Base-by-base conservation (phyloP, 2,797 vertebrate genomes). In the Eptatretus atami region DNA sequence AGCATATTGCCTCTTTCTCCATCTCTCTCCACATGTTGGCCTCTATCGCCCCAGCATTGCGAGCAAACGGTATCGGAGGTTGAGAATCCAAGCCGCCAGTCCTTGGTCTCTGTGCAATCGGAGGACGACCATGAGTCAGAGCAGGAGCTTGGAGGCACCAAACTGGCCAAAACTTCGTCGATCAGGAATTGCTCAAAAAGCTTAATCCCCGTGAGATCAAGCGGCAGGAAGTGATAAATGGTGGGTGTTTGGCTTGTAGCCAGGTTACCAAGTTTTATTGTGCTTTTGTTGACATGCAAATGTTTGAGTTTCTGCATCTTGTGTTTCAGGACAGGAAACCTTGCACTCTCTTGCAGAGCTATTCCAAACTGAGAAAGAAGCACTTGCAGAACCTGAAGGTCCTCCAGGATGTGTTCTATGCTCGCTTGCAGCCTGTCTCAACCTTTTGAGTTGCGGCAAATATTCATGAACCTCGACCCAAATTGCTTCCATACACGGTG, bases 131-230 rank as follows among this genome's bases (percentile, higher is more conserved):
- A 61, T n/a, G 57, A 61, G 57, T 25, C 57, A 10, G 57, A 61
- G 11, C 31, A 44, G 31, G 57, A 61, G 11, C 57, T 61, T n/a
- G 57, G 57, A 61, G 57, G 24, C 57, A 25, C 83, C 82, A 57
- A 83, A 83, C 77, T 90, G 86, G 86, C 83, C 83, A 84, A 74
- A 82, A 92, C 63, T 80, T 75, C 0, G 80, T 83, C 54, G 70
- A 78, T 44, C 69, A 75, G 15, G 81, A 82, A 1, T 73, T 80
- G 6, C 76, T 82, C 12, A 68, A 76, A 11, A 69, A 76, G 1
- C 76, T 94, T 8, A 73, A 73, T 3, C 73, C 79, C 9, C 75
- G 73, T 53, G 87, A 94, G 73, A 74, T 84, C 13, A 86, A 92
- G 44, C 70, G 83, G 1, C 87, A 94, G 68, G 84, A 87, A 3